A percentile compares a stretch with the other conserved stretches of the same genome.
Evolutionary conservation across 2,797 vertebrate species (phyloP).

Genomic region (Siniperca obscura): DNA sequence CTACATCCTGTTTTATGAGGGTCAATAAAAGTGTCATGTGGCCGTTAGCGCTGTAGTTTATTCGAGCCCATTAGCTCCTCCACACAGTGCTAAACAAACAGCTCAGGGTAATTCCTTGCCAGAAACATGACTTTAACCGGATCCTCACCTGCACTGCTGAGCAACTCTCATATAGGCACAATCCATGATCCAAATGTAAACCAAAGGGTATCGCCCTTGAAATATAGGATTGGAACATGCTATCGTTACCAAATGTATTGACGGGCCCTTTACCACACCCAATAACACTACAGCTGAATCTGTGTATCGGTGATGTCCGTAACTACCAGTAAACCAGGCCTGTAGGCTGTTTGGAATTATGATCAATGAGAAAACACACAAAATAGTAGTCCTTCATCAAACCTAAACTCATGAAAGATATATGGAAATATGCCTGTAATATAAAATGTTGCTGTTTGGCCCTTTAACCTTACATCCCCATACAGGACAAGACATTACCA

Average conservation of each 20-base stretch:
- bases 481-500: too few relatives aligned
- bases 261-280: too few relatives aligned
- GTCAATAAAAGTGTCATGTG: conserved; percentile 43
- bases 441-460: too few relatives aligned
- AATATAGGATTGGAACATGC: too few relatives aligned
- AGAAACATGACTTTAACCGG: conserved; percentile 34
- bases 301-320: not conserved
- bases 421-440: too few relatives aligned
- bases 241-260: too few relatives aligned
- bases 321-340: not conserved
- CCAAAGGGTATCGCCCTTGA: not conserved
- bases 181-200: not conserved
- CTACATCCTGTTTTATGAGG: conserved; percentile 44
- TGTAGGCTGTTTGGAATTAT: not conserved
- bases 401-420: too few relatives aligned
- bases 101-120: not conserved
- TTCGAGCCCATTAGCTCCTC: conserved; percentile 34
- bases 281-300: not conserved
- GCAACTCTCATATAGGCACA: too few relatives aligned
- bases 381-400: not conserved
- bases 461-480: too few relatives aligned
- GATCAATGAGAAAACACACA: not conserved
- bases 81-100: conserved; percentile 29
- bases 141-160: not conserved
- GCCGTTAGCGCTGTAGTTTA: conserved; percentile 1